A percentile compares a stretch with the other conserved stretches of the same genome.
These are phyloP conservation scores for Columba janthina DNA, from an alignment of 2,113 vertebrate genomes.

Conservation along the genomic window DNA sequence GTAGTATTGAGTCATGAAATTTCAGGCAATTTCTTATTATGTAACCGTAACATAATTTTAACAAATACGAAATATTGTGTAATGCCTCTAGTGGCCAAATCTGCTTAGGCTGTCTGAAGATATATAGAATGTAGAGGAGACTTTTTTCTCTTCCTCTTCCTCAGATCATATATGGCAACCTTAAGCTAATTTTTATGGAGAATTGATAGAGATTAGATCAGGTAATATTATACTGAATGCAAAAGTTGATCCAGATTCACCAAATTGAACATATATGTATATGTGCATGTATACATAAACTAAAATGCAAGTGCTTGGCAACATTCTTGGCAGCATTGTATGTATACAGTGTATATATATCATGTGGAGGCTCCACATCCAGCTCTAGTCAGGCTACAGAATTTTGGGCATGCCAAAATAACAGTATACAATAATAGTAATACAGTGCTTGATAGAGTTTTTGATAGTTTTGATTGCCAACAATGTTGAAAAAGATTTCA, in stretches of 20 bases:
- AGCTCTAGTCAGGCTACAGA: background rate
- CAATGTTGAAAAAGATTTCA: background rate
- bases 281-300: background rate
- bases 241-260: background rate
- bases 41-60: background rate
- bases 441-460: background rate
- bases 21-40: background rate
- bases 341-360: background rate
- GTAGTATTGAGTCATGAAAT: background rate
- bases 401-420: background rate
- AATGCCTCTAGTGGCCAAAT: background rate
- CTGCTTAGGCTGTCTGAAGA: background rate
- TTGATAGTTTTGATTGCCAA: background rate
- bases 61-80: background rate
- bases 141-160: background rate
- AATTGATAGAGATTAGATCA: background rate
- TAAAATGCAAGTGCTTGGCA: background rate
- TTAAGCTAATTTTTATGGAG: background rate
- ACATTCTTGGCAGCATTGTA: background rate
- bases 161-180: background rate
- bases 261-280: rapidly evolving
- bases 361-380: background rate
- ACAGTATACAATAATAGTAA: background rate
- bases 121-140: background rate
- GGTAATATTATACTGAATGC: background rate